These are phyloP conservation scores for Parthenolecanium corni DNA, from an alignment of 2,888 invertebrate genomes.

Conservation along the genomic window DNA sequence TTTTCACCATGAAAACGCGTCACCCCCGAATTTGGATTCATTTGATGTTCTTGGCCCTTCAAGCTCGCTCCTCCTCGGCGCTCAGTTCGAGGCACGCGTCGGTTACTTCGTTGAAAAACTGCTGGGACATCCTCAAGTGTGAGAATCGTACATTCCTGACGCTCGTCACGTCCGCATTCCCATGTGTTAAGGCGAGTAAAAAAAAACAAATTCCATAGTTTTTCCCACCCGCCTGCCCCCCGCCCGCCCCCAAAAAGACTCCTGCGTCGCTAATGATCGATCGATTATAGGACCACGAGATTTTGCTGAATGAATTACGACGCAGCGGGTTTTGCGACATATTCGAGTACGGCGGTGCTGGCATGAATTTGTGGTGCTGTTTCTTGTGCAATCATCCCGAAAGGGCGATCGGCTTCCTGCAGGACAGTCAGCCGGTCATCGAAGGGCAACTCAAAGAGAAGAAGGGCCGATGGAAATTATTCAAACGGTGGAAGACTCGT, in stretches of 20 bases:
- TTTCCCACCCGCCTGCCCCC: too few species aligned
- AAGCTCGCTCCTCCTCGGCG: constrained; percentile 65
- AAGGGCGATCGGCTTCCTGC: constrained; percentile 69
- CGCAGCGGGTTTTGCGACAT: constrained; percentile 84
- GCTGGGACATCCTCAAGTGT: constrained; percentile 88
- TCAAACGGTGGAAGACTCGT: constrained; percentile 81
- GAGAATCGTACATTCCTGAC: constrained; percentile 81
- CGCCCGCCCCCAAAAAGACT: too few species aligned
- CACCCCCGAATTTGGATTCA: constrained; percentile 87
- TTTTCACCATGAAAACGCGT: constrained; percentile 65
- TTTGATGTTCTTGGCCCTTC: constrained; percentile 87
- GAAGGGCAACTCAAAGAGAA: constrained; percentile 86
- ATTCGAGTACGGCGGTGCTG: constrained; percentile 55
- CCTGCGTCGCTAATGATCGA: too few species aligned
- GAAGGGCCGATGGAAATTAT: constrained; percentile 81
- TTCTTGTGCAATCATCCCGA: constrained; percentile 90
- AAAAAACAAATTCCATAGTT: too few species aligned
- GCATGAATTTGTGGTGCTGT: constrained; percentile 71
- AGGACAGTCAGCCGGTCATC: constrained; percentile 71
- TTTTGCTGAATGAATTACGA: constrained; percentile 70
- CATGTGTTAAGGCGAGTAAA: constrained; percentile 59
- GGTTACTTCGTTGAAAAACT: constrained; percentile 73
- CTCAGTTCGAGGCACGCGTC: constrained; percentile 68
- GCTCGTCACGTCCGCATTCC: constrained; percentile 87
- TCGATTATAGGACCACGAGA: constrained; percentile 63